These are phyloP conservation scores for Drosophila affinis DNA, from an alignment of 2,888 invertebrate species.

Conservation along the genomic window DNA sequence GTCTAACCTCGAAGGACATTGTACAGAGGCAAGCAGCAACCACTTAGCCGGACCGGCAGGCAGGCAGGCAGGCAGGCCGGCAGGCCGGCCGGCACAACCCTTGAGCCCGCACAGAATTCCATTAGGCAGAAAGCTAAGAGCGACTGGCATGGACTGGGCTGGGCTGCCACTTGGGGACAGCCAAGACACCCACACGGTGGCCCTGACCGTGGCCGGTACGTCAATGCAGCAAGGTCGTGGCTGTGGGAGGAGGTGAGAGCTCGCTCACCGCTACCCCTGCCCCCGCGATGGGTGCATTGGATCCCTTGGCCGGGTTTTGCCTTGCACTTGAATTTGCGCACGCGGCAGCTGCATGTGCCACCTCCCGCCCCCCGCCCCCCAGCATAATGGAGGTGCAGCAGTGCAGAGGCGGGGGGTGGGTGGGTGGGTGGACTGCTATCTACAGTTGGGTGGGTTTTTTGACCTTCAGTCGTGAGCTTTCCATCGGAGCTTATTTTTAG, in stretches of 20 bases:
- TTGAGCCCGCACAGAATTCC: constrained; percentile 22
- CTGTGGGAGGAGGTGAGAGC: constrained; percentile 20
- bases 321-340: constrained; percentile 82
- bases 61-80: constrained; percentile 4
- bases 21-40: neutral
- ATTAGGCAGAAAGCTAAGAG: constrained; percentile 3
- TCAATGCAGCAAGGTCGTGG: constrained; percentile 51
- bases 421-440: constrained; percentile 1
- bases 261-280: too few relatives aligned
- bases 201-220: constrained; percentile 54
- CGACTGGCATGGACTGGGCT: neutral
- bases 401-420: neutral
- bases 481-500: constrained; percentile 72
- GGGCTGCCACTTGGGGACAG: constrained; percentile 7
- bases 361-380: neutral
- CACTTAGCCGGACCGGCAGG: constrained; percentile 3
- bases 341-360: constrained; percentile 73
- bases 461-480: constrained; percentile 74
- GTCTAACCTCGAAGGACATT: constrained; percentile 22
- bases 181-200: constrained; percentile 38
- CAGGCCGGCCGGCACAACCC: constrained; percentile 23
- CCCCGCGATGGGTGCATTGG: constrained; percentile 23
- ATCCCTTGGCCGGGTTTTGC: constrained; percentile 17
- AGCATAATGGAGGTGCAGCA: neutral
- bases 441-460: constrained; percentile 53